Conservation (phyloP, 2,797 vertebrate genomes). For the Paramormyrops hopkinsi region DNA sequence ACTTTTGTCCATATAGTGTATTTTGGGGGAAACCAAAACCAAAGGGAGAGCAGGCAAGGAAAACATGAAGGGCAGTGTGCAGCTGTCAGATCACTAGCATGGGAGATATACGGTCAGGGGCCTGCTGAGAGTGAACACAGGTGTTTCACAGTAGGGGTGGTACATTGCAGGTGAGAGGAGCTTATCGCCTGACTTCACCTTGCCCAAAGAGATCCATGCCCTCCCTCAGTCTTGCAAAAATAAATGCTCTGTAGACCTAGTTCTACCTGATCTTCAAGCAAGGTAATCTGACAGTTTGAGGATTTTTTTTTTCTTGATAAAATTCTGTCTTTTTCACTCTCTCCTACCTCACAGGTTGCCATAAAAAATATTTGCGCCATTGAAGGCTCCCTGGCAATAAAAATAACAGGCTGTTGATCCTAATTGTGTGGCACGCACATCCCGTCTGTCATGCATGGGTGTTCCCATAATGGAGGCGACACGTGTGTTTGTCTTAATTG, state of each 20-base stretch:
- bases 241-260: neutral
- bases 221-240: neutral
- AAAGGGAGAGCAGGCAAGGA: neutral
- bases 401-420: slow-evolving; percentile 8
- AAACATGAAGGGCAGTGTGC: neutral
- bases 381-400: neutral
- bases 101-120: neutral
- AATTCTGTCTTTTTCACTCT: neutral
- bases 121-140: neutral
- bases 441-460: slow-evolving; percentile 10
- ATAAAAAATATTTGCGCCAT: neutral
- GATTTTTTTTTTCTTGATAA: neutral
- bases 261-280: neutral
- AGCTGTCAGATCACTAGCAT: neutral
- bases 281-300: neutral
- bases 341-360: neutral
- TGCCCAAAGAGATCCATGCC: neutral
- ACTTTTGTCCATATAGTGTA: neutral
- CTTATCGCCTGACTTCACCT: neutral
- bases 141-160: neutral
- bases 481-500: neutral
- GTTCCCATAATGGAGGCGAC: neutral
- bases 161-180: neutral
- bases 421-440: neutral
- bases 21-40: neutral